Percentiles rank a stretch among this genome's conserved stretches.
These are phyloP conservation scores for Zaprionus obscuricornis DNA, from an alignment of 2,888 invertebrate genomes.

Conservation along the genomic window DNA sequence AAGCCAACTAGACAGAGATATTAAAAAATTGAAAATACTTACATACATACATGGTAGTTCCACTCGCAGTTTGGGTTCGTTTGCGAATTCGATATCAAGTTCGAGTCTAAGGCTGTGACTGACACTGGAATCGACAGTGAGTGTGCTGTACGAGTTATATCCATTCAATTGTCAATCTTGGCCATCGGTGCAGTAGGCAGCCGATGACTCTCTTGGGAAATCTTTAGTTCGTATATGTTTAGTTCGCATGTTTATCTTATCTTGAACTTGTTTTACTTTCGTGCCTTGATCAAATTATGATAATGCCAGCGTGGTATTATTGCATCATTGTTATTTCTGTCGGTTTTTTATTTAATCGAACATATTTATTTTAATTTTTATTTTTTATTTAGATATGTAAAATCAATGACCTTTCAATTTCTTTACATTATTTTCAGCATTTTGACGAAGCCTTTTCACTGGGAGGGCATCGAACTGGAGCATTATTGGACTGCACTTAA, in stretches of 20 bases:
- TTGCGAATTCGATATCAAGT: constrained; percentile 9
- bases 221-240: not conserved
- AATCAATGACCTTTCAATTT: constrained; percentile 31
- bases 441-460: constrained; percentile 83
- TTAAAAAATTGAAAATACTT: not conserved
- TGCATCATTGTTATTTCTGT: constrained; percentile 15
- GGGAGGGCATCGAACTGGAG: constrained; percentile 88
- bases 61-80: constrained; percentile 7
- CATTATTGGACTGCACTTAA: constrained; percentile 83
- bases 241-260: constrained; percentile 14
- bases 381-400: constrained; percentile 21
- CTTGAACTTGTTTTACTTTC: constrained; percentile 51
- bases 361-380: not conserved
- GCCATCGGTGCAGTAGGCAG: constrained; percentile 76
- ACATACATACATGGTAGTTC: too few species aligned
- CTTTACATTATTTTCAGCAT: constrained; percentile 82
- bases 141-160: too few species aligned
- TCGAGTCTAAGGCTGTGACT: constrained; percentile 5
- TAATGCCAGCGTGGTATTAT: constrained; percentile 15
- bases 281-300: constrained; percentile 25
- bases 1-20: not conserved
- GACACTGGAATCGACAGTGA: too few species aligned
- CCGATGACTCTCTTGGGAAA: constrained; percentile 17
- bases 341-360: not conserved
- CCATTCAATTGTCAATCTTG: constrained; percentile 66